phyloP scores from a whole-genome alignment of 2,113 vertebrate species.

The Pelecanus crispus region DNA sequence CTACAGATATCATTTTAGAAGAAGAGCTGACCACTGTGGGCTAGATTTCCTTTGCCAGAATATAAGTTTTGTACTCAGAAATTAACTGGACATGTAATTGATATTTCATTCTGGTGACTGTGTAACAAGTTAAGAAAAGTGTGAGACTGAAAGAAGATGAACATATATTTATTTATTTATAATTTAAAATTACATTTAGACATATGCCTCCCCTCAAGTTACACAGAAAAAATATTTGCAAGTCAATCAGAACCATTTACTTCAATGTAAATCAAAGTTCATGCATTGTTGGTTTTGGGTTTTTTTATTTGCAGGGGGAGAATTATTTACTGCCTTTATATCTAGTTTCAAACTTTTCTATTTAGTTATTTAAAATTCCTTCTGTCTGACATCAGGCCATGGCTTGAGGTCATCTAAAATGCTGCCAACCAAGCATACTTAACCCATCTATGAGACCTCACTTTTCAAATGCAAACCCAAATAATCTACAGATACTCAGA shows the following conservation, averaged over 20 bases:
- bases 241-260: neutral
- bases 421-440: neutral
- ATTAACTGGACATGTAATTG: neutral
- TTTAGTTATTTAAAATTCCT: neutral
- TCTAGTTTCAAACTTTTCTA: neutral
- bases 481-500: neutral
- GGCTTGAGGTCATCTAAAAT: neutral
- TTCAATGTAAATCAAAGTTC: neutral
- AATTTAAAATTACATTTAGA: neutral
- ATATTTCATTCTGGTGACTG: neutral
- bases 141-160: neutral
- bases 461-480: neutral
- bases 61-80: neutral
- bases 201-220: neutral
- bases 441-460: neutral
- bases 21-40: neutral
- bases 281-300: neutral
- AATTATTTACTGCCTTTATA: neutral
- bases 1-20: neutral
- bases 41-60: neutral
- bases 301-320: neutral
- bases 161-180: neutral
- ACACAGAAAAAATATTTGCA: neutral
- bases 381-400: neutral
- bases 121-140: neutral